Evolutionary conservation across 2,797 vertebrate genomes (phyloP).

Genomic region (Trematomus bernacchii): DNA sequence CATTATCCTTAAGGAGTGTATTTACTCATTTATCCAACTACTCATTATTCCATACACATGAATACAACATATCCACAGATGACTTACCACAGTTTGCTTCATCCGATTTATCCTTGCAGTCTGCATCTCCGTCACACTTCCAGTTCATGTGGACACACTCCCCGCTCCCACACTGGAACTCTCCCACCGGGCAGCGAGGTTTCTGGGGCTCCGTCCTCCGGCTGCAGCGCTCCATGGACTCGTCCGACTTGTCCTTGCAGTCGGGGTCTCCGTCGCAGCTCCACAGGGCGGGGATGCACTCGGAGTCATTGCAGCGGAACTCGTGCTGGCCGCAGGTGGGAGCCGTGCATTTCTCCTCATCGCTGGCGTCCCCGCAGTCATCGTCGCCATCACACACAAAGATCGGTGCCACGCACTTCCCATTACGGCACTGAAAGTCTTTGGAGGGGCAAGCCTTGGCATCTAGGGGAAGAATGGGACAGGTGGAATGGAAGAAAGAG

Average conservation of each 20-base stretch:
- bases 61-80: not conserved
- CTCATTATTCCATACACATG: constrained; percentile 39
- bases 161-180: constrained; percentile 91
- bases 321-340: constrained; percentile 91
- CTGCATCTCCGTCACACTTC: constrained; percentile 96
- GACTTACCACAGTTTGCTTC: constrained; percentile 94
- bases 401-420: constrained; percentile 90
- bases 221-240: constrained; percentile 90
- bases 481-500: not conserved
- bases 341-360: constrained; percentile 90
- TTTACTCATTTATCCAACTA: constrained; percentile 70
- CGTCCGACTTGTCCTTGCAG: constrained; percentile 94
- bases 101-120: constrained; percentile 98
- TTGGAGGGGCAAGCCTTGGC: constrained; percentile 90
- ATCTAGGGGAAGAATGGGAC: constrained; percentile 64
- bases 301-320: constrained; percentile 94
- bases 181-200: constrained; percentile 85
- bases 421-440: constrained; percentile 91
- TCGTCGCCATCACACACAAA: constrained; percentile 94
- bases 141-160: constrained; percentile 96
- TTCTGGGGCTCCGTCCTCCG: constrained; percentile 84
- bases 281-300: constrained; percentile 95
- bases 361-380: constrained; percentile 90
- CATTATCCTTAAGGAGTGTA: not conserved
- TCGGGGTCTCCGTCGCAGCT: constrained; percentile 95